These are phyloP conservation scores for Acrobasis suavella DNA, from an alignment of 2,888 invertebrate species.

Conservation along the genomic window DNA sequence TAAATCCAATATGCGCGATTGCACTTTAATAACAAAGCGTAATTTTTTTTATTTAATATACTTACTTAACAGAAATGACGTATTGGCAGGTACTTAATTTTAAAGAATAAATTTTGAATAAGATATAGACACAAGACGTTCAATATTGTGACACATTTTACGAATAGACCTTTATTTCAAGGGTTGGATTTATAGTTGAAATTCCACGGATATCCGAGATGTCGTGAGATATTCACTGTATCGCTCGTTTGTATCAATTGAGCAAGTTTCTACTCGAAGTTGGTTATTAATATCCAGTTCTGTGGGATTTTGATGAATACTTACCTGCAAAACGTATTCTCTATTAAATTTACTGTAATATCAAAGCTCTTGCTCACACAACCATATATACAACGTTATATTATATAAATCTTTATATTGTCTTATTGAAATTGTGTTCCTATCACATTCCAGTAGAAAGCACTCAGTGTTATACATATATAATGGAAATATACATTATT, in stretches of 20 bases:
- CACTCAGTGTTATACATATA: conserved; percentile 27
- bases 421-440: background rate
- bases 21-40: too few relatives aligned
- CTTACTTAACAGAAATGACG: too few relatives aligned
- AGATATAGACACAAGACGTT: background rate
- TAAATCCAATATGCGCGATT: background rate
- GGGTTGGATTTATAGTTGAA: background rate
- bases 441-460: conserved; percentile 4
- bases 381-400: too few relatives aligned
- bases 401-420: too few relatives aligned
- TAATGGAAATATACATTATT: conserved; percentile 26
- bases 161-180: background rate
- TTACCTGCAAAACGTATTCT: background rate
- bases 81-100: too few relatives aligned
- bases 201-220: background rate
- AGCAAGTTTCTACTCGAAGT: background rate
- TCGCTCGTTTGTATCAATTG: background rate
- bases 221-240: background rate
- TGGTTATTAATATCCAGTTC: background rate
- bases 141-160: background rate
- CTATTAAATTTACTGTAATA: too few relatives aligned
- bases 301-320: background rate
- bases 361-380: too few relatives aligned
- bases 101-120: too few relatives aligned
- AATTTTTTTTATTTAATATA: too few relatives aligned